These are phyloP conservation scores for Chrysotoxum bicinctum DNA, from an alignment of 2,888 invertebrate genomes.

Conservation along the genomic window DNA sequence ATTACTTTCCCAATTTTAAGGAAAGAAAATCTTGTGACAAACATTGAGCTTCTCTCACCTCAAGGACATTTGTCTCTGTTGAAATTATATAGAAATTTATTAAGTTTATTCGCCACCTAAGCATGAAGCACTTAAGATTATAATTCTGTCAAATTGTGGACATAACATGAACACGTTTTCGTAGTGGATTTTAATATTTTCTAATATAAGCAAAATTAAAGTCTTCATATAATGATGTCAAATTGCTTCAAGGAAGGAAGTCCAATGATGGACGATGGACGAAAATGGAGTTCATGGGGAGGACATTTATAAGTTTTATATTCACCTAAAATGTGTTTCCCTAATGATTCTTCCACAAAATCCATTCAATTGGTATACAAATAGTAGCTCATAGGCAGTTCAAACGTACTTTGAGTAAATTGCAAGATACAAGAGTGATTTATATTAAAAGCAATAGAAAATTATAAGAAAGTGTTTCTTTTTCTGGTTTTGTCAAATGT, in stretches of 20 bases:
- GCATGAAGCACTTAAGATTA: slow-evolving; percentile 4
- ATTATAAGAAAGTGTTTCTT: too few species aligned
- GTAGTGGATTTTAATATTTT: background rate
- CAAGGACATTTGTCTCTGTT: slow-evolving; percentile 4
- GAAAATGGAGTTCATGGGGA: too few species aligned
- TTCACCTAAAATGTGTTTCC: too few species aligned
- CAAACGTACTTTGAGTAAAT: too few species aligned
- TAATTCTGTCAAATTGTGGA: background rate
- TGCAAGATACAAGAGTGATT: too few species aligned
- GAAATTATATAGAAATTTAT: background rate
- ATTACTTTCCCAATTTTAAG: background rate
- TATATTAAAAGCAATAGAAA: too few species aligned
- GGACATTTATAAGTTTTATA: too few species aligned
- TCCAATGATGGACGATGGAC: too few species aligned
- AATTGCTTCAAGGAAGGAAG: background rate
- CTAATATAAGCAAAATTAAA: background rate
- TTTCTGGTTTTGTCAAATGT: too few species aligned
- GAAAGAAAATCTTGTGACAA: background rate
- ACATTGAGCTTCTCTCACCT: background rate
- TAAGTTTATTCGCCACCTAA: background rate
- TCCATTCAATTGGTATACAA: too few species aligned
- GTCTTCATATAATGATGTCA: background rate
- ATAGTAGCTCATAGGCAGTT: too few species aligned
- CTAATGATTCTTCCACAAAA: too few species aligned
- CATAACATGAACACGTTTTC: background rate